A percentile compares a stretch with the other conserved stretches of the same genome.
phyloP scores from a whole-genome alignment of 2,888 invertebrate species.

The Troilus luridus region DNA sequence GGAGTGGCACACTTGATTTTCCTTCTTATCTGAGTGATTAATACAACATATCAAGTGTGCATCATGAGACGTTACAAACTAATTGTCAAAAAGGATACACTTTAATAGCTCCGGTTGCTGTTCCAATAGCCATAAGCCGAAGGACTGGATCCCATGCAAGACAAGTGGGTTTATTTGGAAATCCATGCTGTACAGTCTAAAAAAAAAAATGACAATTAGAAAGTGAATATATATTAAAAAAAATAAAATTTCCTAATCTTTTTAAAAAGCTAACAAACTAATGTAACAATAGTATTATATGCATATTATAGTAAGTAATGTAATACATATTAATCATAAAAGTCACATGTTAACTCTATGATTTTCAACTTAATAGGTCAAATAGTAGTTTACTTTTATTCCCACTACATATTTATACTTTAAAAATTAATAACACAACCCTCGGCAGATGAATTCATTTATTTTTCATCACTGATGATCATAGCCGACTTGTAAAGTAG shows the following conservation, averaged over 20 bases:
- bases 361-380: not conserved
- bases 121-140: conserved; percentile 91
- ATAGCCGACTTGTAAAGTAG: no score
- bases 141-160: conserved; percentile 93
- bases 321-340: not conserved
- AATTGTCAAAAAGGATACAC: conserved; percentile 74
- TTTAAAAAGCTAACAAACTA: not conserved
- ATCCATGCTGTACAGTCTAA: conserved; percentile 97
- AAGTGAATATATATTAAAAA: not conserved
- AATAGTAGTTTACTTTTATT: not conserved
- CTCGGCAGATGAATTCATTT: not conserved
- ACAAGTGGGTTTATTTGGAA: conserved; percentile 95
- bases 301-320: not conserved
- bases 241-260: not conserved
- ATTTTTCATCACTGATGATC: not conserved
- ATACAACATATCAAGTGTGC: not conserved
- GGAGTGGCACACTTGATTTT: conserved; percentile 30
- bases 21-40: conserved; percentile 7
- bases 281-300: not conserved
- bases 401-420: not conserved
- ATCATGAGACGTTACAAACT: not conserved
- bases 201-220: conserved; percentile 67
- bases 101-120: conserved; percentile 92
- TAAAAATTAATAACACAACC: not conserved
- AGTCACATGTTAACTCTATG: not conserved